Evolutionary conservation across 1,140 invertebrate genomes (phyloP).

Genomic region (Trachymyrmex cornetzi): DNA sequence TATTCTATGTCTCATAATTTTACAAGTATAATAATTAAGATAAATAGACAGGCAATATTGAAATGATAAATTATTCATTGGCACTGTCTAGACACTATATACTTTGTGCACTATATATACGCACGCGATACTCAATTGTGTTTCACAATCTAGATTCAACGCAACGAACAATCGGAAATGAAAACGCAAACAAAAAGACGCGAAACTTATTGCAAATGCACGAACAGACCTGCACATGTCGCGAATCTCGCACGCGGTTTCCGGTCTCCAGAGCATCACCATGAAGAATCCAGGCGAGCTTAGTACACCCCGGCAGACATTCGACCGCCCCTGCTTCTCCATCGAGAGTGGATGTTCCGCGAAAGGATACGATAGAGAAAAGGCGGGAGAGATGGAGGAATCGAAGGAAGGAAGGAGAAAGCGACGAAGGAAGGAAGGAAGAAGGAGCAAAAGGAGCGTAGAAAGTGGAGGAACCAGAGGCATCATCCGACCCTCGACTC

Average conservation of each 20-base stretch:
- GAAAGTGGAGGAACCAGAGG: slow-evolving; percentile 55
- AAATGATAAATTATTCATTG: slow-evolving; percentile 29
- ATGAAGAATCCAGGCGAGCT: slow-evolving; percentile 56
- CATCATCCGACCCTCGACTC: slow-evolving; percentile 63
- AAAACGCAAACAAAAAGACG: slow-evolving; percentile 22
- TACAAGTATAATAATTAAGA: background rate
- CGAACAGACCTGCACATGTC: slow-evolving; percentile 35
- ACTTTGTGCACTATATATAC: background rate
- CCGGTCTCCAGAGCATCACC: slow-evolving; percentile 41
- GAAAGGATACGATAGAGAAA: slow-evolving; percentile 63
- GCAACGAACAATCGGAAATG: slow-evolving; percentile 33
- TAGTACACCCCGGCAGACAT: slow-evolving; percentile 66
- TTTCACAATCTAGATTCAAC: slow-evolving; percentile 27
- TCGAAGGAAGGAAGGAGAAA: slow-evolving; percentile 3
- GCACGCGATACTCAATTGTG: slow-evolving; percentile 9
- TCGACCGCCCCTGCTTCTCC: slow-evolving; percentile 36
- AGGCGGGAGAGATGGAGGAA: slow-evolving; percentile 1
- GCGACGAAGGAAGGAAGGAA: slow-evolving; percentile 19
- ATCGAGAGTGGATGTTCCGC: slow-evolving; percentile 52
- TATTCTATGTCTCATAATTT: background rate
- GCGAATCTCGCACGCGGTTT: slow-evolving; percentile 37
- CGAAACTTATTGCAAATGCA: slow-evolving; percentile 23
- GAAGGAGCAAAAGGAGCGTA: background rate
- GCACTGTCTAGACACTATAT: background rate
- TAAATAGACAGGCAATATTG: background rate